Conservation (phyloP, 2,797 vertebrate genomes). For the Microchirus variegatus region DNA sequence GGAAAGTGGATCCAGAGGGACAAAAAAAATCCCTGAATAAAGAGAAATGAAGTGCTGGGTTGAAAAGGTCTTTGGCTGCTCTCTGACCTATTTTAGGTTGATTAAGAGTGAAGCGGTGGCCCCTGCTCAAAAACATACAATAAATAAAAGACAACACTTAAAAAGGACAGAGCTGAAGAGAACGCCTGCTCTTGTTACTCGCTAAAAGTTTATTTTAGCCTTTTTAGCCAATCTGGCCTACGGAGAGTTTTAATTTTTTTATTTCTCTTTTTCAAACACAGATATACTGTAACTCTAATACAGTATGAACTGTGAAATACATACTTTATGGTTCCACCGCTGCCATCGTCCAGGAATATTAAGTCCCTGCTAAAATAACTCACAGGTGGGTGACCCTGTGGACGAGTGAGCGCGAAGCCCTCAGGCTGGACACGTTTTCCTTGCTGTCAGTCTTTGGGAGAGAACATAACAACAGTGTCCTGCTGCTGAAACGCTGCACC, state of each 20-base stretch:
- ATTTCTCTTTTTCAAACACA: constrained; percentile 33
- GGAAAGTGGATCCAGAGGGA: constrained; percentile 34
- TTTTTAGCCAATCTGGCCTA: constrained; percentile 25
- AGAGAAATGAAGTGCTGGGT: constrained; percentile 66
- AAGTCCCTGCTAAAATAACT: constrained; percentile 63
- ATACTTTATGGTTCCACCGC: constrained; percentile 52
- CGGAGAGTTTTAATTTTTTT: constrained; percentile 36
- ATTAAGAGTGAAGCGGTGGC: constrained; percentile 68
- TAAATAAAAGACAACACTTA: constrained; percentile 72
- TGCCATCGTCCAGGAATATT: constrained; percentile 43
- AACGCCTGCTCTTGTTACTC: constrained; percentile 54
- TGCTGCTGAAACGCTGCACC: too few species aligned
- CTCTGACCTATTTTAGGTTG: constrained; percentile 57
- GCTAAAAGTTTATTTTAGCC: constrained; percentile 59
- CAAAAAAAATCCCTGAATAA: constrained; percentile 39
- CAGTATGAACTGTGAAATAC: constrained; percentile 51
- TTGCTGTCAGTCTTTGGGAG: constrained; percentile 64
- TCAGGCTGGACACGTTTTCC: constrained; percentile 50
- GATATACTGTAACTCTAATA: constrained; percentile 28
- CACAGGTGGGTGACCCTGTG: constrained; percentile 66
- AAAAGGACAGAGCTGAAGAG: constrained; percentile 45
- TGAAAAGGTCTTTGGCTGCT: constrained; percentile 66
- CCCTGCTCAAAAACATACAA: constrained; percentile 66
- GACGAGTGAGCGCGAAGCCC: constrained; percentile 49
- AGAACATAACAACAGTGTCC: constrained; percentile 58